Base-by-base conservation (phyloP, 2,797 vertebrate species). In the Diplodus sargus region DNA sequence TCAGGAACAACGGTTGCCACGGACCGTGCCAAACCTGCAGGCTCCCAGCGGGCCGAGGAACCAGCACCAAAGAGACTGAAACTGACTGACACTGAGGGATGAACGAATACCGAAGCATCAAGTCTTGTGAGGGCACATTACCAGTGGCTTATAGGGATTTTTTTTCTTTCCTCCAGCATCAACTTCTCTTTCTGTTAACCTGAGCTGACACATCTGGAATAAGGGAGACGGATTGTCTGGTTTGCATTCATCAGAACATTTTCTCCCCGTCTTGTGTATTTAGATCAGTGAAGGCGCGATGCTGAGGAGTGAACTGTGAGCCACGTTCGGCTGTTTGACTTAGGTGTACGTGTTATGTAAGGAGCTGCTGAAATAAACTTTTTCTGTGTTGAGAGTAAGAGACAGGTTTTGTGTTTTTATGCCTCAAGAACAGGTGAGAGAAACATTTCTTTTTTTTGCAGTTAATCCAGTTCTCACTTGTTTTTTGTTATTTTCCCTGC, bases 1-100 rank as follows among this genome's bases (percentile, higher is more conserved):
- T 96, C 97, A 5, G 98, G 98, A 47, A 97, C 94, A 53, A 99
- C 97, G 0, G 97, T 99, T 1, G 61, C 92, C 72, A 59, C 65
- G 48, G 95, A 96, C 66, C 81, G 25, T 49, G 42, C 84, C 68
- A 95, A 89, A 85, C 70, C 91, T 16, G 70, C 74, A 0, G 92
- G 89, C 71, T 81, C 85, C 23, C 88, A 83, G 8, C 91, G 69
- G 78, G 67, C 86, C 0, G 95, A 94, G 64, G 96, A 96, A 78
- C 97, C 97, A 5, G 91, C 94, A 2, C 83, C 96, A 70, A 99
- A 99, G 94, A 97, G 95, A 88, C 94, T 85, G 78, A 99, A 96
- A 91, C 88, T 96, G 70, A 87, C 94, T n/a, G 94, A 96, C 67
- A 83, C 86, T 0, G 92, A 92, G 39, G 90, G 79, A 72, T 90